Base-by-base conservation (phyloP, 1,140 invertebrate genomes). In the Zaprionus kolodkinae region DNA sequence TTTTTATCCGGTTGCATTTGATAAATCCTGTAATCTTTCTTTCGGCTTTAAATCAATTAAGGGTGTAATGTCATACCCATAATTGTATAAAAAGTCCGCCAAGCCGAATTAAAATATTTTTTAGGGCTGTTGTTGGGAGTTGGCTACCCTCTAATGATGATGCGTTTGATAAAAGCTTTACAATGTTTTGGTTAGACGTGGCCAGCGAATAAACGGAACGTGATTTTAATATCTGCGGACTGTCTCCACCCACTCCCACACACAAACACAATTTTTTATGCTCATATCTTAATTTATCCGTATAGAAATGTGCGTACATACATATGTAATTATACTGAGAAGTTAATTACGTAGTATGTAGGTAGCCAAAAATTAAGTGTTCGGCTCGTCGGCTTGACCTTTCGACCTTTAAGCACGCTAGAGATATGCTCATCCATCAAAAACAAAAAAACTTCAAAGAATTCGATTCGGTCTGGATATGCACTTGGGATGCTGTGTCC, bases 151-250 rank as follows among this genome's bases (percentile, higher is more conserved):
- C 75, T 74, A 76, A 85, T 86, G 81, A 87, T 76, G 72, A 81
- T 85, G 67, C 61, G 82, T 36, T 71, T 85, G 79, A 85, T 85
- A 87, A 85, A 85, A 85, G 82, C 82, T 72, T 87, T 82, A 87
- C 75, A 85, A 72, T 87, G 79, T 87, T 85, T 76, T 71, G 30
- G 57, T 25, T 45, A 59, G 27, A 35, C 56, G 65, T 50, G 62
- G 52, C 33, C 81, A 38, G 54, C 56, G 72, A 54, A 40, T 73
- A 35, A 40, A 52, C 38, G 63, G 65, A 71, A 86, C 75, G 82
- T 86, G 81, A 81, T 76, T 79, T 73, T 76, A 87, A 79, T 87
- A 75, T 82, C 64, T 50, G 10, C 67, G 45, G 74, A 57, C 27
- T 52, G 67, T 67, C 59, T 66, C 63, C 63, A 43, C 57, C 67